Percentiles rank a stretch among this genome's conserved stretches.
phyloP scores from a whole-genome alignment of 2,888 invertebrate genomes.

The Sympetrum striolatum region DNA sequence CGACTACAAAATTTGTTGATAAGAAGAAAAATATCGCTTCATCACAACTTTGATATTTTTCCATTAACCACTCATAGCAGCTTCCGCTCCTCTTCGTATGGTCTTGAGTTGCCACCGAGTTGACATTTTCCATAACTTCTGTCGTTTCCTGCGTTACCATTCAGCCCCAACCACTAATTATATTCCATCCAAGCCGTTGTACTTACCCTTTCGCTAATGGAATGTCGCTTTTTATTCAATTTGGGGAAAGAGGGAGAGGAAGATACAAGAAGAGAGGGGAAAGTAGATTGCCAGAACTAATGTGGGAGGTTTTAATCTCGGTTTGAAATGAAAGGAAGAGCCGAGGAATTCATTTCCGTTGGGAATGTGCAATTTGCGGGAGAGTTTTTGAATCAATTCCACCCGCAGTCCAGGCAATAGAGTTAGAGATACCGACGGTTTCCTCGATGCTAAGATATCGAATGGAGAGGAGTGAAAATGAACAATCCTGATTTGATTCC shows the following conservation, averaged over 20 bases:
- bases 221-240: neutral
- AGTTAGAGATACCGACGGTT: neutral
- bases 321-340: conserved; percentile 8
- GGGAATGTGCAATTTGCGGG: conserved; percentile 17
- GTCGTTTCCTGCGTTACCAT: too few species aligned
- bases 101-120: too few species aligned
- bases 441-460: neutral
- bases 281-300: neutral
- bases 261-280: neutral
- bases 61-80: too few species aligned
- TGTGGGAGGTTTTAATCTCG: conserved; percentile 1
- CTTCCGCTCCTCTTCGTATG: too few species aligned
- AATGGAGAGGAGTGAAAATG: neutral
- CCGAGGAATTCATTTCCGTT: neutral
- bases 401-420: neutral
- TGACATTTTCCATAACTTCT: too few species aligned
- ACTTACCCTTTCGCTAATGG: neutral
- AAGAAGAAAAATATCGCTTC: too few species aligned
- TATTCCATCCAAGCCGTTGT: too few species aligned
- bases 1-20: too few species aligned
- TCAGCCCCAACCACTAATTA: too few species aligned
- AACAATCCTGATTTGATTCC: neutral
- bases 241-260: neutral
- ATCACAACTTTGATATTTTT: too few species aligned
- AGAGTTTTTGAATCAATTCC: conserved; percentile 19